Evolutionary conservation across 2,113 vertebrate genomes (phyloP).

Genomic region (Siniperca chuatsi): DNA sequence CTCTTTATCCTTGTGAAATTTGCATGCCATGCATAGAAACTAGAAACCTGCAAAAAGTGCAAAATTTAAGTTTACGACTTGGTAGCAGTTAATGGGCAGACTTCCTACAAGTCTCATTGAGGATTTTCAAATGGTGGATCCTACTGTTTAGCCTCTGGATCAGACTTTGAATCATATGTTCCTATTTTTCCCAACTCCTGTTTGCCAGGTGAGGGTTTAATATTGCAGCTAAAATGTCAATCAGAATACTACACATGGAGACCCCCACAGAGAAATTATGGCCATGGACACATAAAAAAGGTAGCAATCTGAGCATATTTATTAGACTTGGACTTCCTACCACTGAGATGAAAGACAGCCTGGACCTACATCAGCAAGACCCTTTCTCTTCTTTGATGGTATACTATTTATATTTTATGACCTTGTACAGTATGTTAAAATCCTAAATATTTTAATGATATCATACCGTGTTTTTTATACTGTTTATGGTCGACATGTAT

Average conservation of each 20-base stretch:
- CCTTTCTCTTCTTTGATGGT: neutral
- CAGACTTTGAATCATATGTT: conserved; percentile 22
- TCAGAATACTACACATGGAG: conserved; percentile 11
- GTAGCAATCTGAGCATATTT: conserved; percentile 13
- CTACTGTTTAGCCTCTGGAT: conserved; percentile 23
- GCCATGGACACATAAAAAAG: neutral
- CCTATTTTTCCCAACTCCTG: neutral
- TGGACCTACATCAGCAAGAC: neutral
- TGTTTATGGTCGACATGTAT: neutral
- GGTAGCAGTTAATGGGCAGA: conserved; percentile 20
- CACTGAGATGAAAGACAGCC: conserved; percentile 17
- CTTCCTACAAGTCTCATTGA: conserved; percentile 10
- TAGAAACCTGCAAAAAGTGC: neutral
- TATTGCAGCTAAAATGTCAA: conserved; percentile 13
- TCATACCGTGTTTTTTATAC: neutral
- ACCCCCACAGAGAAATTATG: conserved; percentile 23
- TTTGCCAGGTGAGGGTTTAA: neutral
- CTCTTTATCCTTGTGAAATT: neutral
- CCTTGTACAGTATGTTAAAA: neutral
- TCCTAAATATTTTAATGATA: neutral
- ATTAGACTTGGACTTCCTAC: conserved; percentile 8
- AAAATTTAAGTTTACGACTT: neutral
- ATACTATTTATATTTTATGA: neutral
- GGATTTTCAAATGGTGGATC: neutral
- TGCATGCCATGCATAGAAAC: neutral